Conservation (phyloP, 2,797 vertebrate species). For the Tokudaia tokunoshimensis region DNA sequence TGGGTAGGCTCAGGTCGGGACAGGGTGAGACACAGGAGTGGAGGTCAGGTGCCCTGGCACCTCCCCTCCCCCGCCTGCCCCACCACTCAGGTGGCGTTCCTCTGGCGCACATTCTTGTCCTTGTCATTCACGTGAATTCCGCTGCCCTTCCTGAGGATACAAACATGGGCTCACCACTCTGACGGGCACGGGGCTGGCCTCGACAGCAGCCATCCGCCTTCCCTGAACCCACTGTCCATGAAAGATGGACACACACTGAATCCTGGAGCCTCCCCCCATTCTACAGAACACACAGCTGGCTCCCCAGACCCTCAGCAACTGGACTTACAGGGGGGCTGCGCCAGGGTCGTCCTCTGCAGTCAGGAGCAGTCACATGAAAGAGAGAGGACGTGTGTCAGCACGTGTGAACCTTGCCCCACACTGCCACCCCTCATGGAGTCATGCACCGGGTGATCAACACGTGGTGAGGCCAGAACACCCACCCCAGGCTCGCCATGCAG, state of each 20-base stretch:
- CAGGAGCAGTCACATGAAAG: neutral
- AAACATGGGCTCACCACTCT: neutral
- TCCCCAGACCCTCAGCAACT: fast-evolving
- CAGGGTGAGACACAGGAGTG: neutral
- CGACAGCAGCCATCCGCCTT: neutral
- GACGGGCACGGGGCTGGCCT: neutral
- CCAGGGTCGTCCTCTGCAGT: conserved; percentile 95
- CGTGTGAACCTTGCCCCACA: neutral
- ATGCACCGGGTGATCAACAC: neutral
- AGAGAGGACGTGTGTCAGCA: neutral
- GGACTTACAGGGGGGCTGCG: conserved; percentile 96
- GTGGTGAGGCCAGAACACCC: neutral
- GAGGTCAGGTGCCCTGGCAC: neutral
- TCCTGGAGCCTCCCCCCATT: no score
- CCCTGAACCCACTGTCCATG: neutral
- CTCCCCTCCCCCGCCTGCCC: conserved; percentile 14
- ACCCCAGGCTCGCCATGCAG: neutral
- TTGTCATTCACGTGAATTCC: conserved; percentile 91
- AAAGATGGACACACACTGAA: neutral
- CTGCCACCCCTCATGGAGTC: neutral
- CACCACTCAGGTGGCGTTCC: conserved; percentile 94
- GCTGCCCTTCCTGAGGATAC: conserved; percentile 93
- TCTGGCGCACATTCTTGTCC: conserved; percentile 96
- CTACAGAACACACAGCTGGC: no score
- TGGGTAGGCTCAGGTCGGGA: neutral